phyloP scores from a whole-genome alignment of 2,113 vertebrate species.

The Cariama cristata region DNA sequence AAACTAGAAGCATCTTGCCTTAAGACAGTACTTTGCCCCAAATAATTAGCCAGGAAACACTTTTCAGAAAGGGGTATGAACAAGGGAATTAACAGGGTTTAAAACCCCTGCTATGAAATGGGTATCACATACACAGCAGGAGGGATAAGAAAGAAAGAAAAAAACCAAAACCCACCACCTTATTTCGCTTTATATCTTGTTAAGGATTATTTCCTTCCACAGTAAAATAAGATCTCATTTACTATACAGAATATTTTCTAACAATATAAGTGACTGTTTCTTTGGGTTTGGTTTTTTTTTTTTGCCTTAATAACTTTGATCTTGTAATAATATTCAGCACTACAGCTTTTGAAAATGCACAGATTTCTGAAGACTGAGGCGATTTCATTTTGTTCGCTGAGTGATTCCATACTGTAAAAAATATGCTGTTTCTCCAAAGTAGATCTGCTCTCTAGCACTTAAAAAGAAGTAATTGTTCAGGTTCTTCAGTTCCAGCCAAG shows the following conservation, averaged over 20 bases:
- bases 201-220: not conserved
- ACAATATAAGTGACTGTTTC: not conserved
- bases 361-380: not conserved
- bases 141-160: not conserved
- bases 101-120: not conserved
- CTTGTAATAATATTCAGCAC: not conserved
- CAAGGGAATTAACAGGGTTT: not conserved
- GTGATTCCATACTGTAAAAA: not conserved
- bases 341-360: not conserved
- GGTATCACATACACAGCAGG: not conserved
- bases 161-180: too few relatives aligned
- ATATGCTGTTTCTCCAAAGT: fast-evolving
- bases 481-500: not conserved
- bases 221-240: not conserved
- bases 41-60: not conserved
- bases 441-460: not conserved
- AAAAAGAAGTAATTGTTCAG: not conserved
- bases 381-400: not conserved
- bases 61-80: not conserved
- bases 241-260: not conserved
- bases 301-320: not conserved
- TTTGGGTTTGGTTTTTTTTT: not conserved
- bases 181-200: not conserved
- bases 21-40: not conserved
- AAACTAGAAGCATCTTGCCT: not conserved